Evolutionary conservation across 2,113 vertebrate genomes (phyloP).

Genomic region (Ardeotis arabs): DNA sequence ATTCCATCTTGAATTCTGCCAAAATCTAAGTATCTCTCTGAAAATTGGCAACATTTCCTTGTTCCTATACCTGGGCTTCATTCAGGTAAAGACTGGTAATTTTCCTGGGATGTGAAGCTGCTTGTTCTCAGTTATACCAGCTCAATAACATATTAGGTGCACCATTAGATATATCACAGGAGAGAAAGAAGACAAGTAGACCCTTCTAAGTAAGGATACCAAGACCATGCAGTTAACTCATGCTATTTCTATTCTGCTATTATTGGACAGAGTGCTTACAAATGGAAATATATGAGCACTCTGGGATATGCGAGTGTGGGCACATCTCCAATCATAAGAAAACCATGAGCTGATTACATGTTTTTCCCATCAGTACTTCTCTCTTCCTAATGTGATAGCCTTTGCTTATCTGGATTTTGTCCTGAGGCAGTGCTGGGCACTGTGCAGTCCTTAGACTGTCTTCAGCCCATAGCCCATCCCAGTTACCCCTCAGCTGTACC

Average conservation of each 20-base stretch:
- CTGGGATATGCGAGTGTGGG: background rate
- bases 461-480: background rate
- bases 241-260: background rate
- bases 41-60: background rate
- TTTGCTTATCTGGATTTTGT: background rate
- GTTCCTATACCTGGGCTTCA: background rate
- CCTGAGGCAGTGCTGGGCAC: background rate
- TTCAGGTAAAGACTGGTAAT: background rate
- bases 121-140: background rate
- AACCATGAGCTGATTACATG: background rate
- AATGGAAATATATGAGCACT: background rate
- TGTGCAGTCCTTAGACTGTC: background rate
- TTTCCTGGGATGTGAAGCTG: background rate
- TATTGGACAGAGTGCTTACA: background rate
- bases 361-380: background rate
- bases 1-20: background rate
- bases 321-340: background rate
- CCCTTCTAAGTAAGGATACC: background rate
- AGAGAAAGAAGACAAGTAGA: background rate
- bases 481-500: background rate
- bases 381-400: background rate
- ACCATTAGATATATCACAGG: background rate
- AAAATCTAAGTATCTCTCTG: background rate
- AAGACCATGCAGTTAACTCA: background rate
- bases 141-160: background rate